Base-by-base conservation (phyloP, 2,888 invertebrate genomes). In the Nebria brevicollis region DNA sequence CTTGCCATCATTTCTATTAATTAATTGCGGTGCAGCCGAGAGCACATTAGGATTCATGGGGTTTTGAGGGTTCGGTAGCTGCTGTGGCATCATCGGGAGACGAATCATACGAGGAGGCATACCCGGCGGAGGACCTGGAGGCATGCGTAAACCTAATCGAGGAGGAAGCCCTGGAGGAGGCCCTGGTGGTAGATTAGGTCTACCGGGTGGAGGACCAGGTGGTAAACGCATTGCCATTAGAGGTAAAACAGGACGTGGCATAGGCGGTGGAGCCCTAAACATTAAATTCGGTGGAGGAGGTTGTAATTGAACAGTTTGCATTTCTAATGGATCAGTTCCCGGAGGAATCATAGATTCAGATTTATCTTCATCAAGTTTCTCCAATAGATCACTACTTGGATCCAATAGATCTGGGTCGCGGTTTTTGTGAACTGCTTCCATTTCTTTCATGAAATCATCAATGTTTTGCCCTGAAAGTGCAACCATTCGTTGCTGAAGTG, bases 371-470 rank as follows among this genome's bases (percentile, higher is more conserved):
- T 66, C 66, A 8, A 15, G 42, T 11, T 82, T 75, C 5, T 83
- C 83, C 10, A 81, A 86, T 87, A 86, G 85, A 86, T 88, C 72
- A 15, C 13, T 15, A 8, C 13, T 74, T 20, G 26, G 13, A n/a
- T 80, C 80, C 41, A 66, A 15, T 2, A 11, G 20, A 73, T 41
- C 42, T 6, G 26, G 77, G 15, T 81, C 81, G 72, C 72, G 72
- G 42, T 76, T 77, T 72, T 81, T 81, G 13, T 77, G 76, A 13
- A 77, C 95, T 83, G 94, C 95, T 89, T 96, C 96, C 95, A 95
- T 96, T 91, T 97, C 97, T 86, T 96, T 95, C 95, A 97, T 96
- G 85, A 97, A 97, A 83, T 95, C 95, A 85, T 97, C 97, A 25
- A 97, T 95, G 86, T 97, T 96, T 89, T 97, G 97, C 0, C 97